Evolutionary conservation across 2,888 invertebrate genomes (phyloP), one percentile per base, ranked within the genome.

Genomic region (Parelbella ahira): DNA sequence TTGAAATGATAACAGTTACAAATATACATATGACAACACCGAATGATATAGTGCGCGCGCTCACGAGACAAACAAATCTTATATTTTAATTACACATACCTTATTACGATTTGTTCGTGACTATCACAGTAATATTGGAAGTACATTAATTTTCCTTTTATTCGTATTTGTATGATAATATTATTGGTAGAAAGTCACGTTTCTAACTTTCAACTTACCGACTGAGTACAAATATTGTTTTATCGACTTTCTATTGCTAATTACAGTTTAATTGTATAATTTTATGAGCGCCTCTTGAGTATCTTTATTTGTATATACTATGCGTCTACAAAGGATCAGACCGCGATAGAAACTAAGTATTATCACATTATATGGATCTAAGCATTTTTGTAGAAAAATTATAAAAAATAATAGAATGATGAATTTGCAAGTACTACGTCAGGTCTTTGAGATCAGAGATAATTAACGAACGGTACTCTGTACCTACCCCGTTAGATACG

Each of bases 101-200:
- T 33, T 34, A 45, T 49, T 47, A 45, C 29, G 37, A 45, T 36
- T 30, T 44, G 21, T 28, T 45, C 30, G 21, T 44, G 18, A 36
- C 39, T 39, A 47, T 18, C 13, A 21, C 28, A 36, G 20, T 32
- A 25, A 32, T 42, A 33, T 44, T 37, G 37, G 39, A 32, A 11
- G 41, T 33, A 28, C 33, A 43, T 43, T 47, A 43, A 47, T 49
- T 45, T 47, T 49, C 49, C 47, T 49, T 49, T 49, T 47, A 49
- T 49, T 47, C 43, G 39, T 49, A 47, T 49, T 47, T 45, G 39
- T 49, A 47, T 47, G 33, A 39, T 38, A 41, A 41, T 47, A 41
- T 50, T 52, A 45, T 45, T 53, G 48, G 45, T 49, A 50, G 56
- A 56, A 56, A 56, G 54, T 50, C 43, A 23, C 37, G 33, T 48